Conservation (phyloP, 2,113 vertebrate species). For the Oxyura jamaicensis region DNA sequence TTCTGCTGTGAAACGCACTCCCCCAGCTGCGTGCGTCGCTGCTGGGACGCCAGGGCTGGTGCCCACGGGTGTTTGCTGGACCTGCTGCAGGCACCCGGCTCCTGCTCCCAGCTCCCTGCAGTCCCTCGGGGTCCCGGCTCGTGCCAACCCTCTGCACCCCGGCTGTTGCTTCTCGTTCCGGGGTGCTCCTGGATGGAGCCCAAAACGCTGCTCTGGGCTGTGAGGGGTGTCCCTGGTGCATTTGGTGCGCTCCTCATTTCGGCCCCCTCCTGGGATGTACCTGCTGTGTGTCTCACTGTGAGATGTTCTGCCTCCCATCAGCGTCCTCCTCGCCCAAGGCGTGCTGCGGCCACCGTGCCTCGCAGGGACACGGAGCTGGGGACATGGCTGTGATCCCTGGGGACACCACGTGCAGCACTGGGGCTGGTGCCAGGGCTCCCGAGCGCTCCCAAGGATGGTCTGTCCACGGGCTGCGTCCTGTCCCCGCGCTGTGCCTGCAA, state of each 20-base stretch:
- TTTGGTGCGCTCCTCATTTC: background rate
- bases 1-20: background rate
- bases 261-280: background rate
- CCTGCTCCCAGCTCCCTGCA: background rate
- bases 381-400: background rate
- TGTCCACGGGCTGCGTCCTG: background rate
- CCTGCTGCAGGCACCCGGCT: background rate
- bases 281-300: rapidly evolving
- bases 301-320: background rate
- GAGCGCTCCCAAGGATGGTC: background rate
- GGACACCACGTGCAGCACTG: background rate
- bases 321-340: rapidly evolving
- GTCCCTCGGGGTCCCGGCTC: too few relatives aligned
- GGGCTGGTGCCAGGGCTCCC: background rate
- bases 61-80: background rate
- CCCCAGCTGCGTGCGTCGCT: background rate
- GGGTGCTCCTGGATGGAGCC: background rate
- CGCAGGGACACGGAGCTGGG: background rate
- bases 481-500: background rate
- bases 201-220: background rate
- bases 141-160: background rate
- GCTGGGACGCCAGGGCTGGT: background rate
- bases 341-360: background rate
- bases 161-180: rapidly evolving
- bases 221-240: background rate